Evolutionary conservation across 2,797 vertebrate genomes (phyloP).

Genomic region (Buphagus erythrorhynchus): DNA sequence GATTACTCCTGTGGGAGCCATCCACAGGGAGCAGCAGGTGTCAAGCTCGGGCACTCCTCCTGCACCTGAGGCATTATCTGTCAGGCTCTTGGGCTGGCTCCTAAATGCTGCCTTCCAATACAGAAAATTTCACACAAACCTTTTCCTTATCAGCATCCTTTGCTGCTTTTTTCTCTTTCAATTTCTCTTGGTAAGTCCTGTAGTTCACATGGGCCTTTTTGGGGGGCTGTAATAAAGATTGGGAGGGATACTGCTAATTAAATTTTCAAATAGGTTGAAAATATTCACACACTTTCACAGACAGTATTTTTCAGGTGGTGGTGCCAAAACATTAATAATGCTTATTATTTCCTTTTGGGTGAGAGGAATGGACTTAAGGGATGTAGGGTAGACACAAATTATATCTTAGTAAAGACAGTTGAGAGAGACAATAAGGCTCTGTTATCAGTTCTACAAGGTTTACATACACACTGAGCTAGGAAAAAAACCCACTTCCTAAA

Average conservation of each 20-base stretch:
- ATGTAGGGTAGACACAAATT: not conserved
- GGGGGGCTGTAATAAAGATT: constrained; percentile 81
- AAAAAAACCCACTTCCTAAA: not conserved
- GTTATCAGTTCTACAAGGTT: not conserved
- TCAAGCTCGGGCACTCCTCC: not conserved
- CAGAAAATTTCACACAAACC: constrained; percentile 74
- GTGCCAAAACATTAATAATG: not conserved
- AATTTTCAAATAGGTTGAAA: not conserved
- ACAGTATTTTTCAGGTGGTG: not conserved
- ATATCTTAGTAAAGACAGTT: not conserved
- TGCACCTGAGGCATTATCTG: not conserved
- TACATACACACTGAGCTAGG: not conserved
- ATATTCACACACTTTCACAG: not conserved
- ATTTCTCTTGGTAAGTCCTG: constrained; percentile 85
- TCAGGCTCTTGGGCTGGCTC: not conserved
- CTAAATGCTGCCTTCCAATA: not conserved
- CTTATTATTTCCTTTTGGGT: not conserved
- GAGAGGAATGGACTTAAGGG: not conserved
- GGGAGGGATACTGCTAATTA: not conserved
- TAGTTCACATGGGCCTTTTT: constrained; percentile 90
- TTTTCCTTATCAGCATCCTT: constrained; percentile 75
- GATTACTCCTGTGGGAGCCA: not conserved
- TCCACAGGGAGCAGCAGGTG: not conserved
- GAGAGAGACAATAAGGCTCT: not conserved
- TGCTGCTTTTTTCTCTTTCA: constrained; percentile 82